These are phyloP conservation scores for Chaetogeoica ovagalla DNA, from an alignment of 2,888 invertebrate species.

Conservation along the genomic window DNA sequence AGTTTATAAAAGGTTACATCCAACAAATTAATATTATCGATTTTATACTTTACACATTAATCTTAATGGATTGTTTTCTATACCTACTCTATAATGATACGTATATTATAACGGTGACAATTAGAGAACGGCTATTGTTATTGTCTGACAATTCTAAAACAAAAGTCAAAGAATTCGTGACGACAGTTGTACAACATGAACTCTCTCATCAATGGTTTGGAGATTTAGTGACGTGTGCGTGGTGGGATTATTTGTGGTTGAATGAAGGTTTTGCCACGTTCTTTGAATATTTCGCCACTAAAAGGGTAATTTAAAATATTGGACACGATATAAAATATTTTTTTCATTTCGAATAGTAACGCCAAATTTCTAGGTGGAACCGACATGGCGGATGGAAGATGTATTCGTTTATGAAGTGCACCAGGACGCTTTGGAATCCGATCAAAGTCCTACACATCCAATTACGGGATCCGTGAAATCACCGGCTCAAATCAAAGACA, in stretches of 20 bases:
- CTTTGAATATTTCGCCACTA: slow-evolving; percentile 52
- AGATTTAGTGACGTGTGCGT: slow-evolving; percentile 77
- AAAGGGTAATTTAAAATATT: slow-evolving; percentile 45
- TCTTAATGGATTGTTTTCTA: no score
- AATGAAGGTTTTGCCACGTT: slow-evolving; percentile 54
- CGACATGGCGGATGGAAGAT: slow-evolving; percentile 55
- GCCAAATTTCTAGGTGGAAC: slow-evolving; percentile 54
- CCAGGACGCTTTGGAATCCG: slow-evolving; percentile 62
- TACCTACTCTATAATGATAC: no score
- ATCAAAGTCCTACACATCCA: slow-evolving; percentile 67
- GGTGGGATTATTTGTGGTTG: slow-evolving; percentile 54
- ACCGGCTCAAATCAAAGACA: slow-evolving; percentile 65
- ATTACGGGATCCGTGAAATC: slow-evolving; percentile 66
- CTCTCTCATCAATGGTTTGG: slow-evolving; percentile 98
- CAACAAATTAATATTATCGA: no score
- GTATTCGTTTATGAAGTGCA: slow-evolving; percentile 59
- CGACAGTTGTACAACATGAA: slow-evolving; percentile 86
- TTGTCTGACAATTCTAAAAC: slow-evolving; percentile 36
- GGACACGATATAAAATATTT: neutral
- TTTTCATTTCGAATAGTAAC: no score
- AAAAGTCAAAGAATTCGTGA: slow-evolving; percentile 67
- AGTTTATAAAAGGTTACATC: no score
- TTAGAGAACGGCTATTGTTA: slow-evolving; percentile 32
- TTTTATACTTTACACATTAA: no score
- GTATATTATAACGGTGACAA: no score